These are phyloP conservation scores for Actinernus sp. DNA, from an alignment of 92 coral and sea anemone species.

Conservation along the genomic window DNA sequence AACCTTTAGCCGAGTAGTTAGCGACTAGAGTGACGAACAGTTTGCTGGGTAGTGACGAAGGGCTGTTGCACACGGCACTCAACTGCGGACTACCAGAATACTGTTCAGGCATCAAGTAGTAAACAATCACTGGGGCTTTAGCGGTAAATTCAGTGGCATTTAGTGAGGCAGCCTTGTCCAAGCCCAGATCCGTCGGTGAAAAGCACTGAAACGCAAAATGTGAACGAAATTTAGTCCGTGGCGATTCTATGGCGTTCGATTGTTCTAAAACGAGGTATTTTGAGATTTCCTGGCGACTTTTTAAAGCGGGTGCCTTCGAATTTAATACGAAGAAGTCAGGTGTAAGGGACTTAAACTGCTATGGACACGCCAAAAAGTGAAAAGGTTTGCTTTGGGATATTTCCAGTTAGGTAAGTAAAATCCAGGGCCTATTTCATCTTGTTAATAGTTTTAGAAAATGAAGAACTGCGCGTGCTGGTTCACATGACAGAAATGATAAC, in stretches of 20 bases:
- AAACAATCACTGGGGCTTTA: conserved; percentile 42
- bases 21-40: conserved; percentile 27
- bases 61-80: conserved; percentile 34
- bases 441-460: too few relatives aligned
- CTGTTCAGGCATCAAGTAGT: conserved; percentile 63
- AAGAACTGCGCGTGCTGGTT: conserved; percentile 1
- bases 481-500: too few relatives aligned
- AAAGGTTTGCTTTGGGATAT: too few relatives aligned
- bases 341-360: too few relatives aligned
- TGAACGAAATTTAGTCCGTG: background rate
- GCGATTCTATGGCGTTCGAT: too few relatives aligned
- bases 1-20: conserved; percentile 2
- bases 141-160: conserved; percentile 39
- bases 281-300: background rate
- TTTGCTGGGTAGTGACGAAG: conserved; percentile 31
- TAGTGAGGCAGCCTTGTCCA: conserved; percentile 1
- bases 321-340: too few relatives aligned
- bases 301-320: background rate
- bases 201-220: conserved; percentile 43
- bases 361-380: too few relatives aligned
- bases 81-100: conserved; percentile 26
- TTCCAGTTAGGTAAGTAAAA: too few relatives aligned
- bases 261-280: background rate
- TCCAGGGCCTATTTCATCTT: too few relatives aligned
- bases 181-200: conserved; percentile 32